Conservation (phyloP, 37 sponge, comb jelly and placozoan genomes). For the Cliona cf. orientalis region DNA sequence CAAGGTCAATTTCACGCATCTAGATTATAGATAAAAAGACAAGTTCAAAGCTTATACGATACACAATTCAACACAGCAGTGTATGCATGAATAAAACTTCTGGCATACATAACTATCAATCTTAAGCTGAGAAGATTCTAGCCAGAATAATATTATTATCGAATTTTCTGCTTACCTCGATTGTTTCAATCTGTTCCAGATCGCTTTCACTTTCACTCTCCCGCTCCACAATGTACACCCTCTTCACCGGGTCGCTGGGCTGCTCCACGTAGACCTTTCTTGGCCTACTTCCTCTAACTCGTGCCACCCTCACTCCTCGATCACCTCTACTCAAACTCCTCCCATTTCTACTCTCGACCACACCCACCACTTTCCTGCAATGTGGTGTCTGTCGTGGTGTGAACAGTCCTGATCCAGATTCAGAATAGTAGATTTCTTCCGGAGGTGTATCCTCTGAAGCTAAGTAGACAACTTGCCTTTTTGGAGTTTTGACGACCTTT, state of each 20-base stretch:
- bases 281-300: neutral
- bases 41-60: neutral
- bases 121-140: no score
- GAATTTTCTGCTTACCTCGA: neutral
- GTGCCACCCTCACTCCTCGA: neutral
- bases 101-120: no score
- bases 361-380: neutral
- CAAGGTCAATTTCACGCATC: slow-evolving; percentile 3
- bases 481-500: neutral
- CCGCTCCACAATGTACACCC: neutral
- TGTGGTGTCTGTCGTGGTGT: no score
- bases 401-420: neutral
- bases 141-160: no score
- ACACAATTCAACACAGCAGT: no score
- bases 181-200: neutral
- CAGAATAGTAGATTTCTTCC: neutral
- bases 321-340: neutral
- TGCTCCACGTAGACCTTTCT: neutral
- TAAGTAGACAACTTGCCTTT: no score
- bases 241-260: no score
- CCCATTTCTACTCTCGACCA: neutral
- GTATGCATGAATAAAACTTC: no score
- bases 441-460: no score
- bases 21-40: neutral
- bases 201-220: neutral